Percentiles rank a stretch among this genome's conserved stretches.
Conservation (phyloP, 2,113 vertebrate genomes). For the Phylloscopus whistleri region DNA sequence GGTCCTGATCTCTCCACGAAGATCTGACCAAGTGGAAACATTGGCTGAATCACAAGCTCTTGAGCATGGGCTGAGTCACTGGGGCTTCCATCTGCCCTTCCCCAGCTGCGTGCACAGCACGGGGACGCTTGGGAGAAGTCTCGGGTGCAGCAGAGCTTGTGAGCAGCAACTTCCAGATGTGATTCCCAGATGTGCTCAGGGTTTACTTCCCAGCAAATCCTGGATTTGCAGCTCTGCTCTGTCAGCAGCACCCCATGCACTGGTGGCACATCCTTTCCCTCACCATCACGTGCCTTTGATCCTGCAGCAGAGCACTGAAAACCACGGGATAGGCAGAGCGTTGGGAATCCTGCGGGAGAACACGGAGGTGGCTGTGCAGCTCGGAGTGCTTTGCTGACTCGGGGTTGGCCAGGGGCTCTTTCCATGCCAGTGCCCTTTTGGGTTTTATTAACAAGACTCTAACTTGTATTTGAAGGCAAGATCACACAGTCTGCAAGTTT, state of each 20-base stretch:
- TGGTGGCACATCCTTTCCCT: neutral
- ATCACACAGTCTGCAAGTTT: neutral
- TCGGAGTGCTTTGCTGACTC: neutral
- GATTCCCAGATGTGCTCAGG: neutral
- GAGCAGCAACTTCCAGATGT: neutral
- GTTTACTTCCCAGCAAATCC: neutral
- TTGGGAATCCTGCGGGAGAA: neutral
- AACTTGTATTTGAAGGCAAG: neutral
- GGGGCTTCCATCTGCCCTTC: neutral
- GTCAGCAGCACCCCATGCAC: fast-evolving
- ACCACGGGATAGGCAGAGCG: neutral
- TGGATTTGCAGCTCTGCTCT: neutral
- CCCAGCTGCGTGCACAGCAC: neutral
- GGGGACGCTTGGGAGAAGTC: neutral
- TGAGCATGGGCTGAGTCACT: neutral
- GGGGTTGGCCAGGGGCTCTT: neutral
- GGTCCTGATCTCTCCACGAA: neutral
- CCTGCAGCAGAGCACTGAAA: neutral
- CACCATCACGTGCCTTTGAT: neutral
- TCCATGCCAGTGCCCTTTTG: neutral
- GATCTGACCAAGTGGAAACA: neutral
- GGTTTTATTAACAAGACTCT: neutral
- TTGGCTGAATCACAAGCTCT: neutral
- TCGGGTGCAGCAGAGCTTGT: neutral
- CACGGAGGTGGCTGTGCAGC: neutral